Conservation (phyloP, 1,140 invertebrate genomes). For the Pteromalus puparum region DNA sequence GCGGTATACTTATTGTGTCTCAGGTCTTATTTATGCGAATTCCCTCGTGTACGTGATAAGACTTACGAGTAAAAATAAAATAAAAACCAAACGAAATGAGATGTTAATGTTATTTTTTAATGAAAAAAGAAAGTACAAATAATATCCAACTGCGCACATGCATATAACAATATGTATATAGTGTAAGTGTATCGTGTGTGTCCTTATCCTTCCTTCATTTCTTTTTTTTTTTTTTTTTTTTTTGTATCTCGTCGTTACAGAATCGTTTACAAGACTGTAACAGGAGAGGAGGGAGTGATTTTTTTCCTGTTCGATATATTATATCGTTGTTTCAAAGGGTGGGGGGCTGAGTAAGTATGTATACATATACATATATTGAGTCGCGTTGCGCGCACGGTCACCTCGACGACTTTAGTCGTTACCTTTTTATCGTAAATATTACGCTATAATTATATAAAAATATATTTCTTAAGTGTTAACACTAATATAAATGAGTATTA, state of each 20-base stretch:
- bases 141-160: slow-evolving; percentile 31
- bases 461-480: slow-evolving; percentile 76
- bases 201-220: background rate
- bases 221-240: background rate
- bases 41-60: too few relatives aligned
- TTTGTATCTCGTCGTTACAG: background rate
- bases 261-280: background rate
- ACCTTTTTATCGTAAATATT: slow-evolving; percentile 64
- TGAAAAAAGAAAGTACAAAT: slow-evolving; percentile 29
- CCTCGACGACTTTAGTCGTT: slow-evolving; percentile 59
- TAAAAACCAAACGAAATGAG: background rate
- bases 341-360: slow-evolving; percentile 39
- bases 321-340: slow-evolving; percentile 17
- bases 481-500: slow-evolving; percentile 76
- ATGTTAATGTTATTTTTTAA: slow-evolving; percentile 14
- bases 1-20: too few relatives aligned
- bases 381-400: slow-evolving; percentile 57
- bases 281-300: background rate
- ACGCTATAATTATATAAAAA: slow-evolving; percentile 76
- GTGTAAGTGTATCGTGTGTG: slow-evolving; percentile 20
- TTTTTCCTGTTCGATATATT: background rate
- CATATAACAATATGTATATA: background rate
- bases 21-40: too few relatives aligned
- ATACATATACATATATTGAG: slow-evolving; percentile 32
- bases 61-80: background rate